Evolutionary conservation across 2,113 vertebrate genomes (phyloP).

Genomic region (Pteropus alecto): DNA sequence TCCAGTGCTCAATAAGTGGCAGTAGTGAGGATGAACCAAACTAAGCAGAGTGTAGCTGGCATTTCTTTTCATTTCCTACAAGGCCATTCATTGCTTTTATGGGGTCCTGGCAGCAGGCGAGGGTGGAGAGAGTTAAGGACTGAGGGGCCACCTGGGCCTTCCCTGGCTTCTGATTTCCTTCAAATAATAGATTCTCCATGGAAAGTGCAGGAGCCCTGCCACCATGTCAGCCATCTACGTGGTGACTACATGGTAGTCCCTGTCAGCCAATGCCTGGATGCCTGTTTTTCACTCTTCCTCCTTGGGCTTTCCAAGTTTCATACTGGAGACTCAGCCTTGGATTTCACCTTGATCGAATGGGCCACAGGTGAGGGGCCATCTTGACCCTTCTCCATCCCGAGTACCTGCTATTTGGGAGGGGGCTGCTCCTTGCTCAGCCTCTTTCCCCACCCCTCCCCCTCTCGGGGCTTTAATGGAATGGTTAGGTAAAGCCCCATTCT

Average conservation of each 20-base stretch:
- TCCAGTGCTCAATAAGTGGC: not conserved
- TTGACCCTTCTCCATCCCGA: rapidly evolving
- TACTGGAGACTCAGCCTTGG: not conserved
- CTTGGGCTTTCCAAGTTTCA: not conserved
- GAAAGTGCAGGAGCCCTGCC: not conserved
- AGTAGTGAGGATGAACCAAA: rapidly evolving
- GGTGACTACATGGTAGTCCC: rapidly evolving
- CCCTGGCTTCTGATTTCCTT: not conserved
- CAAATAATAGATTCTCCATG: not conserved
- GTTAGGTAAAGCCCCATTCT: not conserved
- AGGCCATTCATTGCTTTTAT: not conserved
- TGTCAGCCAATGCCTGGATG: not conserved
- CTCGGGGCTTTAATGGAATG: not conserved
- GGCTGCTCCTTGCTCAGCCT: not conserved
- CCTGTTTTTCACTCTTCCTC: not conserved
- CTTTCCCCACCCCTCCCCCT: rapidly evolving
- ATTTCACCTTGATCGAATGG: not conserved
- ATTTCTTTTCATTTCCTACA: not conserved
- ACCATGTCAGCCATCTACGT: rapidly evolving
- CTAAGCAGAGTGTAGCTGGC: not conserved
- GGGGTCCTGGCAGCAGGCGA: too few relatives aligned
- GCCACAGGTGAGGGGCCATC: not conserved
- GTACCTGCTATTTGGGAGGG: not conserved
- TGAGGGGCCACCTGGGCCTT: not conserved
- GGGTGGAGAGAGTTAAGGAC: not conserved